Percentiles rank a stretch among this genome's conserved stretches.
Evolutionary conservation across 2,797 vertebrate species (phyloP).

Genomic region (Rhabdomys pumilio): DNA sequence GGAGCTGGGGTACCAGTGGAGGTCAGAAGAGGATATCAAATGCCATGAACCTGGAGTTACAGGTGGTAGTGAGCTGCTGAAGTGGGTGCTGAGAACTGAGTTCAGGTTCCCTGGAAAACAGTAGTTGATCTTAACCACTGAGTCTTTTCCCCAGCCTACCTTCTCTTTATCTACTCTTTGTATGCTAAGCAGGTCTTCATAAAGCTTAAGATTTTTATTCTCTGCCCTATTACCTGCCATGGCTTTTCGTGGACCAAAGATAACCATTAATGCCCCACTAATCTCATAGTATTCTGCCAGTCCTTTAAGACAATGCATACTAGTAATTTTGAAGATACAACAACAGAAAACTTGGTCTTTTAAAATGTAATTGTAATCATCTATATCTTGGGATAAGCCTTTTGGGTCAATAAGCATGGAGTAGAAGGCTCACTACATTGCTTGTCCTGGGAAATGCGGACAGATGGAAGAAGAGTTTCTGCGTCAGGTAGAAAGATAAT

Average conservation of each 20-base stretch:
- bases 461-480: neutral
- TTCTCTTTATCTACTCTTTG: constrained; percentile 36
- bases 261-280: neutral
- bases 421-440: constrained; percentile 53
- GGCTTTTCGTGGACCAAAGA: neutral
- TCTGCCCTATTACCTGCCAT: neutral
- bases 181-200: constrained; percentile 1
- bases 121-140: neutral
- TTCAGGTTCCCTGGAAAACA: neutral
- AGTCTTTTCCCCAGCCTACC: neutral
- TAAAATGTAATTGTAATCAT: neutral
- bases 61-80: neutral
- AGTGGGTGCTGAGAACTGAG: neutral
- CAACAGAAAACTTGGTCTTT: constrained; percentile 13
- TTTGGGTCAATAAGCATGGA: neutral
- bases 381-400: constrained; percentile 34
- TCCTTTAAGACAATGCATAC: neutral
- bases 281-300: constrained; percentile 22
- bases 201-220: constrained; percentile 37
- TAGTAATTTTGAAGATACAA: constrained; percentile 15
- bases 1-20: neutral
- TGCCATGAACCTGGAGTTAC: neutral
- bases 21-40: neutral
- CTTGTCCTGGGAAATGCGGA: neutral
- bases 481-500: neutral